Percentiles rank a stretch among this genome's conserved stretches.
phyloP scores from a whole-genome alignment of 2,113 vertebrate species.

The Mellivora capensis region DNA sequence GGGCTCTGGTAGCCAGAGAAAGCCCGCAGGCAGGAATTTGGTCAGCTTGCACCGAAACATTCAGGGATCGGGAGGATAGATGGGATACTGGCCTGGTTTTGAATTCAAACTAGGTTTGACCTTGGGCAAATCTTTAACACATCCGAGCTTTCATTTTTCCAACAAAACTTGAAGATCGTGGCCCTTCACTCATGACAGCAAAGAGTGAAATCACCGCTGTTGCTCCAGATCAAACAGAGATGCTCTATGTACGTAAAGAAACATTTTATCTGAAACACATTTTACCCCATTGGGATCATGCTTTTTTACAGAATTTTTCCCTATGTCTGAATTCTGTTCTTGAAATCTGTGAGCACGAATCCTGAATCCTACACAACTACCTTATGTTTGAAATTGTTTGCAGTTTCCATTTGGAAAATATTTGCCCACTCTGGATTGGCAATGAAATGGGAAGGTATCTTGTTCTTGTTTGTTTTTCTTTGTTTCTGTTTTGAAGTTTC shows the following conservation, averaged over 20 bases:
- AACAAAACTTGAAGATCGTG: not conserved
- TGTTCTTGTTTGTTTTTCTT: too few relatives aligned
- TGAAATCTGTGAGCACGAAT: not conserved
- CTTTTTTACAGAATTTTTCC: not conserved
- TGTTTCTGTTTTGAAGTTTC: not conserved
- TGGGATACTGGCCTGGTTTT: not conserved
- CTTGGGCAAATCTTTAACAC: not conserved
- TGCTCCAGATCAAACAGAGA: not conserved
- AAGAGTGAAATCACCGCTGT: fast-evolving
- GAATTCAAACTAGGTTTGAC: not conserved
- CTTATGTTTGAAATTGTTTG: not conserved
- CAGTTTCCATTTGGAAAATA: not conserved
- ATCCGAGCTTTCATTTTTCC: not conserved
- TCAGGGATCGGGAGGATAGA: too few relatives aligned
- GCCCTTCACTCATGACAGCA: not conserved
- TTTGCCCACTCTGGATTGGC: not conserved
- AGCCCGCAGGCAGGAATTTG: not conserved
- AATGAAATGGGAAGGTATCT: not conserved
- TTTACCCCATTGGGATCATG: not conserved
- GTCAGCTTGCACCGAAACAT: fast-evolving
- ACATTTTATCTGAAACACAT: not conserved
- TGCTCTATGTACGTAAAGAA: fast-evolving
- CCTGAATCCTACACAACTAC: not conserved
- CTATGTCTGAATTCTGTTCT: not conserved
- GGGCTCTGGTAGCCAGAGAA: not conserved